Conservation (phyloP, 1,140 invertebrate genomes). For the Trypoxylus dichotomus region DNA sequence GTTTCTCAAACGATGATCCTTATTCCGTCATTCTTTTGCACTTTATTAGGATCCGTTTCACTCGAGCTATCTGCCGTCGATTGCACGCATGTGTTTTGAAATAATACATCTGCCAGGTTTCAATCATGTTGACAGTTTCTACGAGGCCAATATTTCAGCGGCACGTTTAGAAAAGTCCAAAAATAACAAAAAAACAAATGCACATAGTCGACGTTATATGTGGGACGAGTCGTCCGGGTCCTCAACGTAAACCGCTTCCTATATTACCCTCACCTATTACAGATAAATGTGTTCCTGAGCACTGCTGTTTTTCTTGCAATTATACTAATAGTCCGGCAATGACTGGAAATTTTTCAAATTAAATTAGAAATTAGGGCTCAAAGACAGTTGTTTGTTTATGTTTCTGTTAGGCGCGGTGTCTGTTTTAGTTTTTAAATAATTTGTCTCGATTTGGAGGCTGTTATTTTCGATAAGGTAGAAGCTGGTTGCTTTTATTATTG, state of each 20-base stretch:
- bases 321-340: slow-evolving; percentile 39
- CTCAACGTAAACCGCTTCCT: neutral
- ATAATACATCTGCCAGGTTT: slow-evolving; percentile 54
- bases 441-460: neutral
- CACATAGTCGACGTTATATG: slow-evolving; percentile 39
- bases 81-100: slow-evolving; percentile 50
- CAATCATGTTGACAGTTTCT: slow-evolving; percentile 51
- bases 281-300: slow-evolving; percentile 36
- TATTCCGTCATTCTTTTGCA: neutral
- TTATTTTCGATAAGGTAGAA: too few relatives aligned
- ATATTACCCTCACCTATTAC: neutral
- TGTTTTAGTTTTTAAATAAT: neutral
- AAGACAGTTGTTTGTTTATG: neutral
- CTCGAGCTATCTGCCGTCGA: neutral
- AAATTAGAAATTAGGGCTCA: neutral
- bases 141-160: slow-evolving; percentile 17
- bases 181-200: slow-evolving; percentile 51
- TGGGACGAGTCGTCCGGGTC: neutral
- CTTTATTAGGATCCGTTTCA: neutral
- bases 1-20: too few relatives aligned
- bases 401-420: neutral
- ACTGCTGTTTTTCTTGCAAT: slow-evolving; percentile 42
- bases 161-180: slow-evolving; percentile 44
- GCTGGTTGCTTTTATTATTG: too few relatives aligned
- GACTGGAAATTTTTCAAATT: slow-evolving; percentile 13